These are phyloP conservation scores for Rhabdomys dilectus DNA, from an alignment of 2,113 vertebrate genomes.

Conservation along the genomic window DNA sequence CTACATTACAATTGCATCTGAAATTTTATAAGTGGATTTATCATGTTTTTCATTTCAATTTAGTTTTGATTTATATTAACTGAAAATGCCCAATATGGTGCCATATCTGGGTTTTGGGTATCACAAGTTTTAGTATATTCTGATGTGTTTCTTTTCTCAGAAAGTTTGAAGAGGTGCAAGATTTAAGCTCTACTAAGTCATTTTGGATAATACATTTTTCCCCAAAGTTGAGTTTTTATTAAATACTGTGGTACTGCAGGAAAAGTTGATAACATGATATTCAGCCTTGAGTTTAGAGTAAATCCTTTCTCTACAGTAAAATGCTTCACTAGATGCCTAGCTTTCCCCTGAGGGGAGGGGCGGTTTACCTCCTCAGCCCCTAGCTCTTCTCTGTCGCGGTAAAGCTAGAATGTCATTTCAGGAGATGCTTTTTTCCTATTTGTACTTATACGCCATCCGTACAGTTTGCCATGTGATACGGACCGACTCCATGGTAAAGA, in stretches of 20 bases:
- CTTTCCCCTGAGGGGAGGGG: neutral
- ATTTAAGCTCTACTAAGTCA: constrained; percentile 7
- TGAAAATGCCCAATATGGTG: neutral
- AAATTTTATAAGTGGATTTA: constrained; percentile 37
- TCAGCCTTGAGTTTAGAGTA: constrained; percentile 11
- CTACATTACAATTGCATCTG: neutral
- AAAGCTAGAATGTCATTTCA: neutral
- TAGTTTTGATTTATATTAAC: neutral
- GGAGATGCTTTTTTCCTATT: neutral
- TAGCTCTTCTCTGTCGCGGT: neutral
- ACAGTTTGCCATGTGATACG: neutral
- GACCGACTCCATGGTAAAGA: neutral
- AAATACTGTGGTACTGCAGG: neutral
- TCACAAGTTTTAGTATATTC: neutral
- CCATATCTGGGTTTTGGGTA: neutral
- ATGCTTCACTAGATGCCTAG: neutral
- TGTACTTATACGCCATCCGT: neutral
- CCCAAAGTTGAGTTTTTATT: constrained; percentile 7
- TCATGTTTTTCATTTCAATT: constrained; percentile 43
- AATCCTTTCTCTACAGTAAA: constrained; percentile 7
- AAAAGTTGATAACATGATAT: neutral
- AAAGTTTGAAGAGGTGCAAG: constrained; percentile 5
- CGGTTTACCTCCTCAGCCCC: neutral
- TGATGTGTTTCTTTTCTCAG: constrained; percentile 35
- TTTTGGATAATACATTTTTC: neutral